These are phyloP conservation scores for Tachystola acroxantha DNA, from an alignment of 2,888 invertebrate genomes.

Conservation along the genomic window DNA sequence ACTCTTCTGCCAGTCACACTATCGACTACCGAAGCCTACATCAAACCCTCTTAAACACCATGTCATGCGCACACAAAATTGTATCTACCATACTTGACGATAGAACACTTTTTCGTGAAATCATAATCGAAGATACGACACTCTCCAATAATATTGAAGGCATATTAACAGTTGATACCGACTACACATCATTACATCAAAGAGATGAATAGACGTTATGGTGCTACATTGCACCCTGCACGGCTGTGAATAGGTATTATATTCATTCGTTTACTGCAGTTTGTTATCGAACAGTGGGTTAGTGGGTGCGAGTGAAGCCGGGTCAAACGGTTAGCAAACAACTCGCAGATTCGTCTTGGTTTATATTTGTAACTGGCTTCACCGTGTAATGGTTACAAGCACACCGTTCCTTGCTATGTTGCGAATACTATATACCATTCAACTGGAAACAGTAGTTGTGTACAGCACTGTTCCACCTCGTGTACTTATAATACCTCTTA, in stretches of 20 bases:
- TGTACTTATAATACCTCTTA: too few species aligned
- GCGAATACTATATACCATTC: too few species aligned
- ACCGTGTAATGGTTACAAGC: conserved; percentile 58
- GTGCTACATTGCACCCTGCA: conserved; percentile 53
- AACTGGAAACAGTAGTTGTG: too few species aligned
- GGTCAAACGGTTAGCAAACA: conserved; percentile 71
- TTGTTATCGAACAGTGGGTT: conserved; percentile 64
- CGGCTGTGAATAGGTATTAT: conserved; percentile 37
- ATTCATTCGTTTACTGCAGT: conserved; percentile 28
- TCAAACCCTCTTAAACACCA: conserved; percentile 21
- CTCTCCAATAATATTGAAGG: conserved; percentile 36
- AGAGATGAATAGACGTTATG: conserved; percentile 54
- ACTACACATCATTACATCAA: conserved; percentile 71
- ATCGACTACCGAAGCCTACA: conserved; percentile 24
- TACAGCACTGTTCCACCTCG: too few species aligned
- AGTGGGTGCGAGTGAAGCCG: conserved; percentile 63
- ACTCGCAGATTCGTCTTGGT: conserved; percentile 57
- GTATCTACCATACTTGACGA: conserved; percentile 16
- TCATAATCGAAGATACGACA: conserved; percentile 31
- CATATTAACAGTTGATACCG: conserved; percentile 75
- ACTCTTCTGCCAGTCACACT: conserved; percentile 63
- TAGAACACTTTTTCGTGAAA: conserved; percentile 29
- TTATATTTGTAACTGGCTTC: conserved; percentile 43
- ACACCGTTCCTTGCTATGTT: conserved; percentile 35
- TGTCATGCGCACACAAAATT: conserved; percentile 18